phyloP scores from a whole-genome alignment of 1,140 invertebrate species.

The Brachionus manjavacas region DNA sequence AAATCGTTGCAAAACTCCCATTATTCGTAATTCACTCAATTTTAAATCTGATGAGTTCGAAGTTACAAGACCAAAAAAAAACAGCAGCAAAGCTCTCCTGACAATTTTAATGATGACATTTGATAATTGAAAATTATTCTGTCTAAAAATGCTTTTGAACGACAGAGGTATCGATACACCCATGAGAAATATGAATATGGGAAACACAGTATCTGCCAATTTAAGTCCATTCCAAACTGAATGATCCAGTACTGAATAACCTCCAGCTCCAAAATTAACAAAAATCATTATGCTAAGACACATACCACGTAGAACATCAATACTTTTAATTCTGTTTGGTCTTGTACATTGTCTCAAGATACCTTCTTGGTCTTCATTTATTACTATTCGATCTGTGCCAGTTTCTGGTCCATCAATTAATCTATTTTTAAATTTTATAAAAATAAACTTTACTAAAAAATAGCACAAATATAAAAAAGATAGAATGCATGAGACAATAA shows the following conservation, averaged over 20 bases:
- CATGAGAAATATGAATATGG: slow-evolving; percentile 63
- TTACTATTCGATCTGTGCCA: not conserved
- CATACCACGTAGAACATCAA: slow-evolving; percentile 42
- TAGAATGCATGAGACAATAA: not conserved
- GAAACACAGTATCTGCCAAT: slow-evolving; percentile 87
- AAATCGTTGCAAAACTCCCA: slow-evolving; percentile 79
- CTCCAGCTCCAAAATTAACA: slow-evolving; percentile 68
- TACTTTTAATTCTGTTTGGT: not conserved
- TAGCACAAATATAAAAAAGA: not conserved
- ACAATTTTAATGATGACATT: not conserved
- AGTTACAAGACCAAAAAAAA: slow-evolving; percentile 29
- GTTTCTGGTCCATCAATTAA: not conserved
- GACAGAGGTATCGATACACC: slow-evolving; percentile 32
- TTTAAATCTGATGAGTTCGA: slow-evolving; percentile 49
- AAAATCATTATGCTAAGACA: slow-evolving; percentile 68
- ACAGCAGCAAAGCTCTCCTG: not conserved
- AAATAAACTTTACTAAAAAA: not conserved
- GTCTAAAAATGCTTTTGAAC: not conserved
- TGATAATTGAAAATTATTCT: not conserved
- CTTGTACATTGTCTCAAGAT: not conserved
- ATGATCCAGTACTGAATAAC: not conserved
- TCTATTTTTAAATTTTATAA: not conserved
- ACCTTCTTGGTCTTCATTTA: slow-evolving; percentile 25
- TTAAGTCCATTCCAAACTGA: slow-evolving; percentile 82
- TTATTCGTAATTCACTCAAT: slow-evolving; percentile 66